Percentiles rank a stretch among this genome's conserved stretches.
These are phyloP conservation scores for Siniperca undulata DNA, from an alignment of 2,797 vertebrate genomes.

Conservation along the genomic window DNA sequence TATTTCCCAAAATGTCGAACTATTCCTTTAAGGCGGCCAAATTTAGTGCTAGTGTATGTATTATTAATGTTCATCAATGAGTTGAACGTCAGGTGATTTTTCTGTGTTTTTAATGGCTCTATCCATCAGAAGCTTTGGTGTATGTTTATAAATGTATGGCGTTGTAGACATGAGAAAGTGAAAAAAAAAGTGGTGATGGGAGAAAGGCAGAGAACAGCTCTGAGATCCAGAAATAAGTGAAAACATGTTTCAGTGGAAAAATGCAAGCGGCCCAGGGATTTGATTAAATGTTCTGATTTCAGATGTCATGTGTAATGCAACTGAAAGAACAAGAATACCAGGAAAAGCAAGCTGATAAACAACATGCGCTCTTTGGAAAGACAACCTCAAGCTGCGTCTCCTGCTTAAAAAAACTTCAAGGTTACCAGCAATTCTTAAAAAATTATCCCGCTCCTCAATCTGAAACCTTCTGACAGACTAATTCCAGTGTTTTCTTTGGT, in stretches of 20 bases:
- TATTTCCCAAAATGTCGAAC: conserved; percentile 19
- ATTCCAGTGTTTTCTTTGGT: conserved; percentile 64
- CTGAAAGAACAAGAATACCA: conserved; percentile 41
- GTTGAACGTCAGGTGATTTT: conserved; percentile 7
- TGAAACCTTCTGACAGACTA: conserved; percentile 43
- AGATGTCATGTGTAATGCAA: conserved; percentile 64
- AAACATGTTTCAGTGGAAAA: conserved; percentile 78
- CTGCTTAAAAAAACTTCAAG: conserved; percentile 37
- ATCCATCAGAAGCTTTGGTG: conserved; percentile 28
- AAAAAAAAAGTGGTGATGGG: conserved; percentile 45
- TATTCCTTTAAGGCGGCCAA: conserved; percentile 49
- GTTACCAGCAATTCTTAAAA: conserved; percentile 12
- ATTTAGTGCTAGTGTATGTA: conserved; percentile 9
- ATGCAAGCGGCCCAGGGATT: conserved; percentile 60
- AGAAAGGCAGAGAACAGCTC: conserved; percentile 52
- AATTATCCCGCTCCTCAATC: conserved; percentile 41
- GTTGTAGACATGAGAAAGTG: conserved; percentile 44
- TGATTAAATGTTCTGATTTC: conserved; percentile 64
- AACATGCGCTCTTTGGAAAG: conserved; percentile 48
- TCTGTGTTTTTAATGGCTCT: conserved; percentile 23
- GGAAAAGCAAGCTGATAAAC: conserved; percentile 59
- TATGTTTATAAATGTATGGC: conserved; percentile 45
- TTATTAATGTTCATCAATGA: conserved; percentile 7
- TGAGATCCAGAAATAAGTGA: conserved; percentile 70
- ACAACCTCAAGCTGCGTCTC: conserved; percentile 38